phyloP scores from a whole-genome alignment of 2,797 vertebrate species.

The Cossypha niveicapilla region DNA sequence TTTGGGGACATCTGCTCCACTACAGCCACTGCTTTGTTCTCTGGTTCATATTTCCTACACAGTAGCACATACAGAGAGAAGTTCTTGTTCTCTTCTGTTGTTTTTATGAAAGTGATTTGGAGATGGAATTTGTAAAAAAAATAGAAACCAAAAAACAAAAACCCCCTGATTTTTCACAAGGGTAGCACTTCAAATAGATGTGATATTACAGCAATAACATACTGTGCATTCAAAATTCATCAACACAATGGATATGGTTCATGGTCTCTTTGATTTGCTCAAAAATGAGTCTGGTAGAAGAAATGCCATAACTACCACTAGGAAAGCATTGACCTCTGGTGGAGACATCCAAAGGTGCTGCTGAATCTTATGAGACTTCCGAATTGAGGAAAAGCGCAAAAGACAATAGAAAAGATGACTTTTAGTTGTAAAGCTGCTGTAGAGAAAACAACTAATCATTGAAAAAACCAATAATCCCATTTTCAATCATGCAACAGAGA shows the following conservation, averaged over 20 bases:
- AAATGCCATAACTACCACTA: not conserved
- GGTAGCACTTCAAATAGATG: not conserved
- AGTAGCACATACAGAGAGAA: not conserved
- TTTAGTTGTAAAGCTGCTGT: not conserved
- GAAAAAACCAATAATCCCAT: not conserved
- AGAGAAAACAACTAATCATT: not conserved
- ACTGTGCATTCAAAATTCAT: not conserved
- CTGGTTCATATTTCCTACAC: not conserved
- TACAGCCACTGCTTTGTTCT: not conserved
- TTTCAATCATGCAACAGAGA: not conserved
- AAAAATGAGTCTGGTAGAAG: not conserved
- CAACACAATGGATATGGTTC: not conserved
- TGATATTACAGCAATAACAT: not conserved
- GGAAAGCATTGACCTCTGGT: not conserved
- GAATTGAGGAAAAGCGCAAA: not conserved
- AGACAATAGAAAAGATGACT: not conserved
- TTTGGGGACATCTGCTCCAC: slow-evolving; percentile 1
- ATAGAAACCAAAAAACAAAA: not conserved
- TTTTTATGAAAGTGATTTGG: not conserved
- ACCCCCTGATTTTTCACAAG: not conserved
- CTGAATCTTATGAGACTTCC: not conserved
- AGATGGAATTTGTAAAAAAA: not conserved
- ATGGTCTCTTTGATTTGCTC: not conserved
- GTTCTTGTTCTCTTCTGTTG: not conserved
- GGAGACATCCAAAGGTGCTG: not conserved